Evolutionary conservation across 2,797 vertebrate species (phyloP).

Genomic region (Ptychadena robeensis): DNA sequence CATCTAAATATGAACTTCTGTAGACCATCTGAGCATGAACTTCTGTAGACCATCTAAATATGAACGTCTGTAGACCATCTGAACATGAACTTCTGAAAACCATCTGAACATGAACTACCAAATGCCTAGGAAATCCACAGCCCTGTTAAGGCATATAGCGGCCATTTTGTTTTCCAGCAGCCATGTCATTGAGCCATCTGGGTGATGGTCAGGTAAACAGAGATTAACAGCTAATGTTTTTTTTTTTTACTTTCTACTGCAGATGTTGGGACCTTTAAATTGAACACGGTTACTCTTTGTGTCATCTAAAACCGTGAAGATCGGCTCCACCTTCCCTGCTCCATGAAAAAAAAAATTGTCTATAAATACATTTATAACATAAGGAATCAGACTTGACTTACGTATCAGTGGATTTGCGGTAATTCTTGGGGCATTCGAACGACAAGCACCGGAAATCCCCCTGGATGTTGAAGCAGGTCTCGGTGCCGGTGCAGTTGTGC

Average conservation of each 20-base stretch:
- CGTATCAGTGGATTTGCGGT: slow-evolving; percentile 87
- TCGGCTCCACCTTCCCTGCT: too few species aligned
- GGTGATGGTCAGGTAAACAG: too few species aligned
- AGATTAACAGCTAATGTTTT: too few species aligned
- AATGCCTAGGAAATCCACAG: not conserved
- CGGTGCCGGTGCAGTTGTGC: slow-evolving; percentile 85
- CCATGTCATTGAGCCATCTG: not conserved
- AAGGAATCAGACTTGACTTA: slow-evolving; percentile 80
- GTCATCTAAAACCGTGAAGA: too few species aligned
- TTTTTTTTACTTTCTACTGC: too few species aligned
- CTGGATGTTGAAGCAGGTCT: slow-evolving; percentile 97
- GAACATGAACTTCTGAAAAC: not conserved
- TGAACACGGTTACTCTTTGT: too few species aligned
- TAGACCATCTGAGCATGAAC: not conserved
- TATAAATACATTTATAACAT: not conserved
- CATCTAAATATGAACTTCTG: not conserved
- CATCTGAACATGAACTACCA: not conserved
- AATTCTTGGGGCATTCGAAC: slow-evolving; percentile 89
- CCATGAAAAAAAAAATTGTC: too few species aligned
- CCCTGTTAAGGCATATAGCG: not conserved
- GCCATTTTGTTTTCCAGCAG: not conserved
- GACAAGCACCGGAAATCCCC: slow-evolving; percentile 89
- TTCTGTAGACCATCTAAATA: not conserved
- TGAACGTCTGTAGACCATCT: not conserved
- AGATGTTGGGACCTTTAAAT: too few species aligned